Conservation (phyloP, 2,797 vertebrate species). For the Yasuhikotakia modesta region DNA sequence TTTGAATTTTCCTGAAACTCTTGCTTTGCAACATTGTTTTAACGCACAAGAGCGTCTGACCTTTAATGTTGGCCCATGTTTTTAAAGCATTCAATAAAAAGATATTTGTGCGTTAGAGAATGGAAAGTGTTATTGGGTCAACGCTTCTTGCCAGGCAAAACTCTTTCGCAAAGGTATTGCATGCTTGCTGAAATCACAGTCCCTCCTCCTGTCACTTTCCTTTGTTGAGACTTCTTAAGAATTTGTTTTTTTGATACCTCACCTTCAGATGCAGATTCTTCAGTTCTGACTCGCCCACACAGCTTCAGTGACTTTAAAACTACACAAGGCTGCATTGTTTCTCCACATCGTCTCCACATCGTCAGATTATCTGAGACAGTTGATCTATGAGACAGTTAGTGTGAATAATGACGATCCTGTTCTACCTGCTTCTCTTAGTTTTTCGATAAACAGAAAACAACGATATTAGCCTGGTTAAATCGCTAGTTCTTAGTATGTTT, state of each 20-base stretch:
- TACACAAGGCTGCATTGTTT: not conserved
- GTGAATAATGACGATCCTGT: not conserved
- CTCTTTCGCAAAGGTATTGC: not conserved
- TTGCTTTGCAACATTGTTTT: too few species aligned
- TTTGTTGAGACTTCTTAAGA: not conserved
- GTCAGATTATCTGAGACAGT: too few species aligned
- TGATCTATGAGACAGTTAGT: too few species aligned
- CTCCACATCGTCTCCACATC: too few species aligned
- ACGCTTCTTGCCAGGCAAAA: not conserved
- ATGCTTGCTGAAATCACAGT: not conserved
- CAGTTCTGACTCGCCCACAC: not conserved
- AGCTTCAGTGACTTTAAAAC: not conserved
- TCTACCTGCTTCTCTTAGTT: constrained; percentile 4
- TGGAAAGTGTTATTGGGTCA: not conserved
- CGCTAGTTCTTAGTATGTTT: not conserved
- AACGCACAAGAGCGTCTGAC: not conserved
- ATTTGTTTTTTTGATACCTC: not conserved
- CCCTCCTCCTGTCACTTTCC: not conserved
- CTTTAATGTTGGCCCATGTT: not conserved
- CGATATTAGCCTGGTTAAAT: not conserved
- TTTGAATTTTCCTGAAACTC: not conserved
- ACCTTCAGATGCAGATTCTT: not conserved
- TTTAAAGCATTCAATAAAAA: not conserved
- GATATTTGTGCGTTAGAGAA: not conserved
- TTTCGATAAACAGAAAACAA: not conserved